Conservation (phyloP, 2,888 invertebrate genomes). For the Epinotia bilunana region DNA sequence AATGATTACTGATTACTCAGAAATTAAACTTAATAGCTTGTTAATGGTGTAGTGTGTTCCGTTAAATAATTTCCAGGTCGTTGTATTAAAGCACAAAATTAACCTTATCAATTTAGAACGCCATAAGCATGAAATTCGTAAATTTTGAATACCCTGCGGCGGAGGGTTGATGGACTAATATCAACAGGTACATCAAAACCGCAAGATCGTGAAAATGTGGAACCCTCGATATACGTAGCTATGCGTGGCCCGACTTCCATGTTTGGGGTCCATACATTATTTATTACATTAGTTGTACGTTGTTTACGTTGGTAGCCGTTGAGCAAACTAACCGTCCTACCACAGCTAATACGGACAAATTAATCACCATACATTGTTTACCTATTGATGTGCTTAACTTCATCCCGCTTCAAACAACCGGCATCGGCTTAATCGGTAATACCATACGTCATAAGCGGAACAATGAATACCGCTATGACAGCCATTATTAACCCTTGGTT, state of each 20-base stretch:
- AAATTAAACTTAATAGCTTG: too few relatives aligned
- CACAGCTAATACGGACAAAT: constrained; percentile 64
- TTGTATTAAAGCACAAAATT: constrained; percentile 37
- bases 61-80: too few relatives aligned
- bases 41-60: too few relatives aligned
- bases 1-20: too few relatives aligned
- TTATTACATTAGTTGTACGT: constrained; percentile 76
- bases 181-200: constrained; percentile 80
- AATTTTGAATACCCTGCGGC: constrained; percentile 71
- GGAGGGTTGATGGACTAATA: constrained; percentile 80
- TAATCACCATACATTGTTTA: constrained; percentile 64
- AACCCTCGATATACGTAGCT: constrained; percentile 68
- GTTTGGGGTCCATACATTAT: constrained; percentile 80
- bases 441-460: constrained; percentile 12
- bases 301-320: constrained; percentile 75
- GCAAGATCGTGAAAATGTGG: constrained; percentile 83
- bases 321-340: constrained; percentile 65
- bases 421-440: not conserved
- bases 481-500: not conserved
- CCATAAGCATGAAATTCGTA: constrained; percentile 64
- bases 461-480: constrained; percentile 9
- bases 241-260: constrained; percentile 74
- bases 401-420: constrained; percentile 13
- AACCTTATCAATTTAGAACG: constrained; percentile 56
- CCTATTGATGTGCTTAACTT: constrained; percentile 39